phyloP scores from a whole-genome alignment of 2,888 invertebrate genomes.

The Stratiomys singularior region DNA sequence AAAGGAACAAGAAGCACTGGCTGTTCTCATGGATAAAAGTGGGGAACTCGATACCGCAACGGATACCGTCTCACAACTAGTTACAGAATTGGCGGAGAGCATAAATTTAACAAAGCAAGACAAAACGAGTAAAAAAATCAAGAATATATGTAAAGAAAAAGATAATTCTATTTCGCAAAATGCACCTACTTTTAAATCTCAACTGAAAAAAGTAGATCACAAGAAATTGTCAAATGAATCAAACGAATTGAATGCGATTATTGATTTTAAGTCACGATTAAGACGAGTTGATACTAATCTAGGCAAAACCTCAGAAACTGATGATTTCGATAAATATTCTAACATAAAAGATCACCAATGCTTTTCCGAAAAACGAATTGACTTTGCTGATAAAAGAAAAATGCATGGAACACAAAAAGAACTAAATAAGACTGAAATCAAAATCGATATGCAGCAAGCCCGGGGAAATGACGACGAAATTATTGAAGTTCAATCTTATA shows the following conservation, averaged over 20 bases:
- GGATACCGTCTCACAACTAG: conserved; percentile 83
- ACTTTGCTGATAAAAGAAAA: conserved; percentile 44
- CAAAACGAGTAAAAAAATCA: conserved; percentile 50
- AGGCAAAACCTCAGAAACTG: conserved; percentile 56
- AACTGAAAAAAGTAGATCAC: conserved; percentile 79
- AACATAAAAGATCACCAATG: conserved; percentile 32
- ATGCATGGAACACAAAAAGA: conserved; percentile 53
- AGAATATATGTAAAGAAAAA: conserved; percentile 55
- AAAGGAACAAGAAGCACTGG: conserved; percentile 71
- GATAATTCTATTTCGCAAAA: conserved; percentile 59
- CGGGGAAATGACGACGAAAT: conserved; percentile 66
- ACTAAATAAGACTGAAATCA: conserved; percentile 66
- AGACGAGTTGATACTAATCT: conserved; percentile 77
- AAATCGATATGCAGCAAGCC: conserved; percentile 58
- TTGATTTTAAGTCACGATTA: conserved; percentile 85
- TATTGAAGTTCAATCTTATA: conserved; percentile 61
- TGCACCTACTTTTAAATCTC: conserved; percentile 71
- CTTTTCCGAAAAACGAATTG: conserved; percentile 45
- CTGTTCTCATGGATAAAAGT: conserved; percentile 49
- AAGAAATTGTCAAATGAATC: conserved; percentile 70
- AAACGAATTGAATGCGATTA: conserved; percentile 73
- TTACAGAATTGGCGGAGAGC: conserved; percentile 86
- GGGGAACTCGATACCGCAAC: conserved; percentile 65
- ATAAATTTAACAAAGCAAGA: conserved; percentile 72
- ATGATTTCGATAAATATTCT: conserved; percentile 45